phyloP scores from a whole-genome alignment of 1,140 invertebrate species.

The Lithobius niger region DNA sequence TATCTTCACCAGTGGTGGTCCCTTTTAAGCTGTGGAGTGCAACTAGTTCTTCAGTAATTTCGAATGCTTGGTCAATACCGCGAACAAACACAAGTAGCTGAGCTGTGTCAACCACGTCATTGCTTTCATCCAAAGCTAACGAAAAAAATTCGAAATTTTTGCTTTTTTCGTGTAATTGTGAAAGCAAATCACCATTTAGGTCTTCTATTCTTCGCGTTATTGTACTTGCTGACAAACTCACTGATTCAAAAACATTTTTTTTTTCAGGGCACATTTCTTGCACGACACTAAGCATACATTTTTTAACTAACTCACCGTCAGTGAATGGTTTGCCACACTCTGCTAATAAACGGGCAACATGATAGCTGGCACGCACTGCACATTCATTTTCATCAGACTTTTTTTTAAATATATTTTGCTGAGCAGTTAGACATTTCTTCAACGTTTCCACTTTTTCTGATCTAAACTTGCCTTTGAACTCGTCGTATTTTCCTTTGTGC shows the following conservation, averaged over 20 bases:
- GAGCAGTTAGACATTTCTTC: background rate
- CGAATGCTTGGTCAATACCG: conserved; percentile 23
- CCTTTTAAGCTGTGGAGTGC: conserved; percentile 21
- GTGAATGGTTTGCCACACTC: conserved; percentile 18
- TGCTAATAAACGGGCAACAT: conserved; percentile 11
- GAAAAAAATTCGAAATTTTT: conserved; percentile 23
- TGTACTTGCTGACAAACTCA: conserved; percentile 22
- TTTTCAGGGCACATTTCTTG: conserved; percentile 21
- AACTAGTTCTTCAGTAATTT: conserved; percentile 25
- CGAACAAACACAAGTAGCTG: conserved; percentile 23
- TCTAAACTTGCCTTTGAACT: background rate
- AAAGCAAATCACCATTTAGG: conserved; percentile 20
- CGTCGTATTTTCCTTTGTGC: background rate
- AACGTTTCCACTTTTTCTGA: background rate
- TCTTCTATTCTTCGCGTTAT: conserved; percentile 23
- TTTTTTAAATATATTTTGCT: background rate
- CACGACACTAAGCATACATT: conserved; percentile 14
- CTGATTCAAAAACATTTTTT: conserved; percentile 12
- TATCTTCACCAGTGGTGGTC: conserved; percentile 23
- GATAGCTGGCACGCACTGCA: conserved; percentile 13
- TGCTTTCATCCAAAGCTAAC: conserved; percentile 26
- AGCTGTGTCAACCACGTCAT: conserved; percentile 24
- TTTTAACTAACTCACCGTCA: conserved; percentile 21
- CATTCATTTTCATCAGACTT: conserved; percentile 7
- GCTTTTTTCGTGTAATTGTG: conserved; percentile 17